Evolutionary conservation across 2,797 vertebrate species (phyloP), one percentile per base, ranked within the genome.

Genomic region (Cossypha niveicapilla): DNA sequence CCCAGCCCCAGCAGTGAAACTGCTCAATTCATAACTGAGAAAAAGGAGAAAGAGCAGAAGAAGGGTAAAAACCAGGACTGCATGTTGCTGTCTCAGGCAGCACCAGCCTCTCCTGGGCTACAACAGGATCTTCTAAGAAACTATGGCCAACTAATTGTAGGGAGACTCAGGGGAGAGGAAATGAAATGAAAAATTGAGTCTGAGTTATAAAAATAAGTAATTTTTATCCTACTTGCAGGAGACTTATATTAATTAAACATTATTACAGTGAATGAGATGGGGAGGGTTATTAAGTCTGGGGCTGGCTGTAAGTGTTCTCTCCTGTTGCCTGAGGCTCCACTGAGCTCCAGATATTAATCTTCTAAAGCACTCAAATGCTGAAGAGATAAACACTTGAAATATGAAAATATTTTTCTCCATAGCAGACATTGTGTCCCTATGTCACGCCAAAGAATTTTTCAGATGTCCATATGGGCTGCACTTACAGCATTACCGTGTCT

Each of bases 191-290:
- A 98, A 98, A 97, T 97, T 96, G 95, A 97, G 96, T 94, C 97
- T 97, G 97, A 96, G 96, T 97, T 98, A 97, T 97, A 97, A 97
- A 98, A 98, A 98, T 97, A 98, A 97, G 97, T 97, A 97, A 97
- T 97, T 98, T 97, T 97, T 97, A 93, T 97, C 97, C 96, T 97
- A 97, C 94, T 90, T 97, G 97, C 95, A 98, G 97, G 97, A 98
- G 97, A 95, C 97, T 98, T 97, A 98, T 98, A 98, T 98, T 98
- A 98, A 98, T 98, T 98, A 98, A 98, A 98, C 98, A 98, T 98
- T 97, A 98, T 97, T 98, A 97, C 95, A 95, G 97, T 39, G 94
- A 96, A 96, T 21, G 91, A 96, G 97, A 93, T 83, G 93, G 96
- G 97, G 97, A 96, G 96, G 97, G 95, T 97, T 97, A 96, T 96